phyloP scores from a whole-genome alignment of 23 tunicate species.

The Pegea sp. region DNA sequence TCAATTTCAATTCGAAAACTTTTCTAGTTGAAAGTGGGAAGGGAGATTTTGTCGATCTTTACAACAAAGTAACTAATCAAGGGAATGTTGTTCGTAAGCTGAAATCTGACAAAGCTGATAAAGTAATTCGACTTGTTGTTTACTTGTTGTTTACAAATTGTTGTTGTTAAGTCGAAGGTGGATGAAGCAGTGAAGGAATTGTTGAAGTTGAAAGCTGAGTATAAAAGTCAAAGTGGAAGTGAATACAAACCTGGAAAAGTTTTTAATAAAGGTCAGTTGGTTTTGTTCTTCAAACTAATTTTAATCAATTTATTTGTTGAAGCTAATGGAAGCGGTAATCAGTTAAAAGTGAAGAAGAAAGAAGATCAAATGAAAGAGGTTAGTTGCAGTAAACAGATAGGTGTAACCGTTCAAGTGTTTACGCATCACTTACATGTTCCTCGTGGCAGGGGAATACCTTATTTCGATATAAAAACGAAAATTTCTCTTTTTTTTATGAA shows the following conservation, averaged over 20 bases:
- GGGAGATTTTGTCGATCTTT: constrained; percentile 9
- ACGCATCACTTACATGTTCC: too few species aligned
- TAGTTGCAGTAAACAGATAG: too few species aligned
- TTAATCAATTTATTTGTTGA: too few species aligned
- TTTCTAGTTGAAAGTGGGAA: too few species aligned
- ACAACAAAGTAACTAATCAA: constrained; percentile 47
- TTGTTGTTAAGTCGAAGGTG: constrained; percentile 20
- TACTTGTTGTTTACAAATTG: neutral
- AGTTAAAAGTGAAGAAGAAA: too few species aligned
- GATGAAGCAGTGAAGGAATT: constrained; percentile 55
- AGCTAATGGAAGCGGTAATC: too few species aligned
- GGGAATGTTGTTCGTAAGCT: constrained; percentile 64
- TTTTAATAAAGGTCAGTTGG: neutral
- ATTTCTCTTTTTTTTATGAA: too few species aligned
- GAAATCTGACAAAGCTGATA: constrained; percentile 62
- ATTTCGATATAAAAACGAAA: too few species aligned
- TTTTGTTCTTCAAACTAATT: neutral
- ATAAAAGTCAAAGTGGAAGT: constrained; percentile 35
- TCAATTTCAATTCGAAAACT: too few species aligned
- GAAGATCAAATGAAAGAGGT: too few species aligned
- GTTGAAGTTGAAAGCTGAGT: neutral
- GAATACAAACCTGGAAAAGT: constrained; percentile 52
- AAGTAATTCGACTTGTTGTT: constrained; percentile 3
- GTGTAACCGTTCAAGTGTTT: too few species aligned
- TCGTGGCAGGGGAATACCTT: too few species aligned